These are phyloP conservation scores for Dicerorhinus sumatrensis DNA, from an alignment of 2,113 vertebrate genomes.

Conservation along the genomic window DNA sequence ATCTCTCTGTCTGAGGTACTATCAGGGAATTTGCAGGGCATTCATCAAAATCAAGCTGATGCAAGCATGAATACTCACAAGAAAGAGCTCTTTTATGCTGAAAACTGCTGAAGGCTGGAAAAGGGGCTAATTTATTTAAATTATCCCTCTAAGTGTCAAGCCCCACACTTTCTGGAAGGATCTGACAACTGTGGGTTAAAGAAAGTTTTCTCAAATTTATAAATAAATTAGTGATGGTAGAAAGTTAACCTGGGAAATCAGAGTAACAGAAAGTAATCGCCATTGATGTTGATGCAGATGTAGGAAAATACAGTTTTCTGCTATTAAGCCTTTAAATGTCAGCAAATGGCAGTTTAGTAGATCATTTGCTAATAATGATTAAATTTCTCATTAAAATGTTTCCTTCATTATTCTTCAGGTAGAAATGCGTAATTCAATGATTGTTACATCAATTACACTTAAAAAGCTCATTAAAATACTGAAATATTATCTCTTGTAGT, in stretches of 20 bases:
- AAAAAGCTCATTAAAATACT: slow-evolving; percentile 92
- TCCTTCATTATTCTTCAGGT: slow-evolving; percentile 93
- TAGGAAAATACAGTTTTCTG: slow-evolving; percentile 84
- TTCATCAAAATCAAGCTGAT: slow-evolving; percentile 89
- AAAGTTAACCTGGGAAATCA: slow-evolving; percentile 77
- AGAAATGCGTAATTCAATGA: slow-evolving; percentile 91
- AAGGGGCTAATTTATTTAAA: slow-evolving; percentile 89
- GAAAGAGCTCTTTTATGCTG: slow-evolving; percentile 84
- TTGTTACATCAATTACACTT: slow-evolving; percentile 93
- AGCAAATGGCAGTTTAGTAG: slow-evolving; percentile 90
- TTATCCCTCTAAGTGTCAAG: slow-evolving; percentile 87
- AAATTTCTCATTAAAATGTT: slow-evolving; percentile 93
- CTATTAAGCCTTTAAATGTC: slow-evolving; percentile 90
- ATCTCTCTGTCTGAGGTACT: slow-evolving; percentile 79
- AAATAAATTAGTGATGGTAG: slow-evolving; percentile 81
- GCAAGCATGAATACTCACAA: slow-evolving; percentile 84
- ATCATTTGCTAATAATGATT: slow-evolving; percentile 93
- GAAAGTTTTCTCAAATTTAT: slow-evolving; percentile 84
- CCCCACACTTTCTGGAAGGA: slow-evolving; percentile 83
- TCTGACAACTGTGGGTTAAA: slow-evolving; percentile 83
- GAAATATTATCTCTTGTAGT: slow-evolving; percentile 92
- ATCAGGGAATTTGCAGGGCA: slow-evolving; percentile 83
- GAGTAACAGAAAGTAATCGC: slow-evolving; percentile 75
- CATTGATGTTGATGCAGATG: slow-evolving; percentile 79
- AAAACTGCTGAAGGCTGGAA: slow-evolving; percentile 88